Evolutionary conservation across 2,888 invertebrate genomes (phyloP).

Genomic region (Macaria liturata): DNA sequence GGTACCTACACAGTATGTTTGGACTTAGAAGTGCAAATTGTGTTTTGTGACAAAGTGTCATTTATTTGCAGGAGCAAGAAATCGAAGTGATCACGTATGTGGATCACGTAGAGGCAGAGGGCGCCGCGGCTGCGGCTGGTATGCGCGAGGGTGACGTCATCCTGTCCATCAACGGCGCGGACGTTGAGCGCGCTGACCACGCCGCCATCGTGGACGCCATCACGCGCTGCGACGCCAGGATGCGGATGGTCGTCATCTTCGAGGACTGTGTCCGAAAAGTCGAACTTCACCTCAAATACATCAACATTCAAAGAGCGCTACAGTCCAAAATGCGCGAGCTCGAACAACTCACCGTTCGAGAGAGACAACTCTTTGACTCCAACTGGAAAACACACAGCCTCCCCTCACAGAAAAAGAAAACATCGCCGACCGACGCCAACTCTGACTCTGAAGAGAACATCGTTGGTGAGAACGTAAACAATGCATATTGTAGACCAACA

Average conservation of each 20-base stretch:
- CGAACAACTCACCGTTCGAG: slow-evolving; percentile 90
- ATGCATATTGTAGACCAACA: slow-evolving; percentile 89
- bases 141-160: slow-evolving; percentile 99
- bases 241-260: slow-evolving; percentile 98
- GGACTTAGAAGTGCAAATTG: too few relatives aligned
- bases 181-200: slow-evolving; percentile 97
- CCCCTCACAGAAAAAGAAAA: slow-evolving; percentile 92
- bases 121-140: slow-evolving; percentile 95
- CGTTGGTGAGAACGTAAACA: slow-evolving; percentile 76
- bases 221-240: slow-evolving; percentile 93
- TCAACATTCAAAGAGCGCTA: slow-evolving; percentile 92
- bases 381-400: slow-evolving; percentile 96
- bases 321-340: slow-evolving; percentile 93
- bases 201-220: slow-evolving; percentile 96
- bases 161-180: slow-evolving; percentile 96
- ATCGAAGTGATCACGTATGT: slow-evolving; percentile 98
- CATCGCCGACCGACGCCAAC: slow-evolving; percentile 76
- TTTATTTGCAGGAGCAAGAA: slow-evolving; percentile 87
- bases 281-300: slow-evolving; percentile 95
- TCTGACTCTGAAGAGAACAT: slow-evolving; percentile 73
- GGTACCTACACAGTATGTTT: too few relatives aligned
- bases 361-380: slow-evolving; percentile 91
- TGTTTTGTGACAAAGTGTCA: too few relatives aligned
- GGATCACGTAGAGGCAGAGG: slow-evolving; percentile 96
- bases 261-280: slow-evolving; percentile 98